phyloP scores from a whole-genome alignment of 2,113 vertebrate species.

The Plotosus lineatus region DNA sequence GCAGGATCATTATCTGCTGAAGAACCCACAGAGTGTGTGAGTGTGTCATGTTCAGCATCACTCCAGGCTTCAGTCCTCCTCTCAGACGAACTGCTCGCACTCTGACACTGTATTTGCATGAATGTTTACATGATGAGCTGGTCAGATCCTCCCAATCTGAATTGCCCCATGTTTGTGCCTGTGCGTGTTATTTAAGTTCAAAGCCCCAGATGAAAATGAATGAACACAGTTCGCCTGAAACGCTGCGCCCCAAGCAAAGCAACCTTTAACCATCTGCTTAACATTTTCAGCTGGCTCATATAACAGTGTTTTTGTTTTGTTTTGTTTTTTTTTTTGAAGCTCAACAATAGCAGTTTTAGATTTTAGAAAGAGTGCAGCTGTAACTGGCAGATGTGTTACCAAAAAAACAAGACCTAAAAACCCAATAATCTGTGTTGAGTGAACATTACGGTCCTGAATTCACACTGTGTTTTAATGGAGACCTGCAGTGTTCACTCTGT shows the following conservation, averaged over 20 bases:
- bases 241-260: slow-evolving; percentile 69
- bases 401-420: not conserved
- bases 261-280: slow-evolving; percentile 54
- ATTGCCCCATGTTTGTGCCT: not conserved
- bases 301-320: not conserved
- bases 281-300: not conserved
- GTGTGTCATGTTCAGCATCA: not conserved
- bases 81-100: not conserved
- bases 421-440: not conserved
- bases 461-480: not conserved
- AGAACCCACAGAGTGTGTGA: not conserved
- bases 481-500: not conserved
- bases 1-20: not conserved
- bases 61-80: not conserved
- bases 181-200: slow-evolving; percentile 18
- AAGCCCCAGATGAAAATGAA: slow-evolving; percentile 24
- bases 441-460: not conserved
- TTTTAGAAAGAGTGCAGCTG: not conserved
- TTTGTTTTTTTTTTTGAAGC: too few relatives aligned
- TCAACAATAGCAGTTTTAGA: slow-evolving; percentile 3
- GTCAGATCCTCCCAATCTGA: not conserved
- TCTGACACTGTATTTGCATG: not conserved
- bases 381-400: not conserved
- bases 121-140: not conserved
- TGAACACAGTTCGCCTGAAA: slow-evolving; percentile 69